Evolutionary conservation across 2,797 vertebrate genomes (phyloP).

Genomic region (Threskiornis aethiopicus): DNA sequence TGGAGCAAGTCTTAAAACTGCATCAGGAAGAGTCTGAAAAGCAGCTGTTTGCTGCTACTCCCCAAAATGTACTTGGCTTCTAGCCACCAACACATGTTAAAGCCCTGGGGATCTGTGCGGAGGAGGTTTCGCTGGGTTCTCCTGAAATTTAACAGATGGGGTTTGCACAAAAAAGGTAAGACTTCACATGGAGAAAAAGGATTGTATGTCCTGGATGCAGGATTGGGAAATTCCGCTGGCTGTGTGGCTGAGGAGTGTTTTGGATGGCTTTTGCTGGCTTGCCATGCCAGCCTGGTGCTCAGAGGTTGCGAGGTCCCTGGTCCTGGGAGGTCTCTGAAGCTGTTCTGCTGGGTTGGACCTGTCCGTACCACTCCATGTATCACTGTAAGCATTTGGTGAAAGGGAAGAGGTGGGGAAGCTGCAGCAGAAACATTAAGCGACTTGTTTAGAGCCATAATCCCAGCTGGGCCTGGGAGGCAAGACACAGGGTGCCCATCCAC

Average conservation of each 20-base stretch:
- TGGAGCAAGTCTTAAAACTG: not conserved
- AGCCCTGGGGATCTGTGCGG: not conserved
- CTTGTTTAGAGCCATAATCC: not conserved
- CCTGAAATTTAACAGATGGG: not conserved
- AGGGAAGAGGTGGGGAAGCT: not conserved
- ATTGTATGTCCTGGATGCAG: not conserved
- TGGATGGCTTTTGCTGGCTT: not conserved
- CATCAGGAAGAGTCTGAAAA: not conserved
- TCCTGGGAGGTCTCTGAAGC: not conserved
- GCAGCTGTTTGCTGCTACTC: conserved; percentile 21
- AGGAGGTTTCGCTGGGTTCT: not conserved
- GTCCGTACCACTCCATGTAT: accelerated
- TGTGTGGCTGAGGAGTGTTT: not conserved
- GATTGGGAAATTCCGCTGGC: not conserved
- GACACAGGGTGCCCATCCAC: not conserved
- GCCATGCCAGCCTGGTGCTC: not conserved
- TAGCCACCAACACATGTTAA: not conserved
- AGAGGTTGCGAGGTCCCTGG: not conserved
- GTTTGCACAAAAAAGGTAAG: not conserved
- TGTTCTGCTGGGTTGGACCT: not conserved
- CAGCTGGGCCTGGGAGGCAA: not conserved
- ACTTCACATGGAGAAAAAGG: not conserved
- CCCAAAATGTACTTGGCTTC: conserved; percentile 2
- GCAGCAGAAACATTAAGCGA: not conserved
- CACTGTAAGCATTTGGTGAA: not conserved